Conservation (phyloP, 2,797 vertebrate species). For the Remorina albescens region DNA sequence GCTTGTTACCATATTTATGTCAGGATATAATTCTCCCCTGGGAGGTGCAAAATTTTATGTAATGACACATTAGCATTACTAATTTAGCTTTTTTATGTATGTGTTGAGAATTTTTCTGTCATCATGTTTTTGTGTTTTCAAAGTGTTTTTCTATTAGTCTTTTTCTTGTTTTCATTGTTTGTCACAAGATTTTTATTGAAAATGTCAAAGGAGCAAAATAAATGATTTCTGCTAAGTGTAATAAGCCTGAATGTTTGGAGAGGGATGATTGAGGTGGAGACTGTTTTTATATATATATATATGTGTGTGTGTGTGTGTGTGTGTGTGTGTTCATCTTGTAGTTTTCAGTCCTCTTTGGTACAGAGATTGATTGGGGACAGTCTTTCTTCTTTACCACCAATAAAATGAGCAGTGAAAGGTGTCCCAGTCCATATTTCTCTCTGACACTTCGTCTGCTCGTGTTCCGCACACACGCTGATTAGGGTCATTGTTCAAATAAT, state of each 20-base stretch:
- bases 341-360: slow-evolving; percentile 26
- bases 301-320: no score
- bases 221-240: slow-evolving; percentile 54
- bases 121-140: slow-evolving; percentile 39
- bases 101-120: slow-evolving; percentile 51
- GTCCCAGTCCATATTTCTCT: slow-evolving; percentile 15
- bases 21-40: slow-evolving; percentile 48
- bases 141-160: slow-evolving; percentile 39
- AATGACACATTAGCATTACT: slow-evolving; percentile 46
- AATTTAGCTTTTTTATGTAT: slow-evolving; percentile 59
- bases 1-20: slow-evolving; percentile 70
- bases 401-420: slow-evolving; percentile 28
- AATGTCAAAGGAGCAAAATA: slow-evolving; percentile 73
- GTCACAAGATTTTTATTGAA: slow-evolving; percentile 38
- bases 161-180: slow-evolving; percentile 35
- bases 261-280: slow-evolving; percentile 20
- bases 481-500: neutral
- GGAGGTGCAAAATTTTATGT: slow-evolving; percentile 42
- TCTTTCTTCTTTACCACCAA: slow-evolving; percentile 21
- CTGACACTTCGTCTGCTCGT: neutral
- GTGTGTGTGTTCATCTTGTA: slow-evolving; percentile 66
- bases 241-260: slow-evolving; percentile 4
- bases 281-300: no score
- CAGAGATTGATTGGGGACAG: slow-evolving; percentile 43
- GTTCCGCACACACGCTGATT: neutral